phyloP scores from a whole-genome alignment of 2,797 vertebrate genomes.

The Geotria australis region DNA sequence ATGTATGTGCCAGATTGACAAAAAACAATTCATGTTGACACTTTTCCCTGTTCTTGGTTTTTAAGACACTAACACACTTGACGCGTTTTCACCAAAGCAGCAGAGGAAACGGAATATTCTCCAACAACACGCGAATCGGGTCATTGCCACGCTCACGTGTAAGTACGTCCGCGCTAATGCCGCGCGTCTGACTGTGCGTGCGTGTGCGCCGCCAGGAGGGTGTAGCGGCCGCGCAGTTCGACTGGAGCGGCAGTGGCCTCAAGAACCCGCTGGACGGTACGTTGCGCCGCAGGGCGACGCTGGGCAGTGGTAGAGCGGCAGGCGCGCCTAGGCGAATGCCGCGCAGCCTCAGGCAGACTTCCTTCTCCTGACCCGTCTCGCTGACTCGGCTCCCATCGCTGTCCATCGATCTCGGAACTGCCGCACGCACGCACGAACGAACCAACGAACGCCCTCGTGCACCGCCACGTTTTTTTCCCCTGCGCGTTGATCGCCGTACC shows the following conservation, averaged over 20 bases:
- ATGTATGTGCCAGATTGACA: too few relatives aligned
- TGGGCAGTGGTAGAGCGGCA: conserved; percentile 61
- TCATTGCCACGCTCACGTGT: too few relatives aligned
- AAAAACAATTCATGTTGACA: too few relatives aligned
- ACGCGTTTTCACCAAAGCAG: too few relatives aligned
- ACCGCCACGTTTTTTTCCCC: conserved; percentile 5
- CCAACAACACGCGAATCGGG: too few relatives aligned
- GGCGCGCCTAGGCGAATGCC: conserved; percentile 16
- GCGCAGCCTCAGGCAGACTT: conserved; percentile 20
- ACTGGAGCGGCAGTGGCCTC: conserved; percentile 70
- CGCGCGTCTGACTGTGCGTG: background rate
- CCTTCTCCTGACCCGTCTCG: conserved; percentile 20
- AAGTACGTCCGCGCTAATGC: background rate
- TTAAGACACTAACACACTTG: too few relatives aligned
- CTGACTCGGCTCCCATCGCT: too few relatives aligned
- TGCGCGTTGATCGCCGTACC: conserved; percentile 6
- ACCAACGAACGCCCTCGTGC: too few relatives aligned
- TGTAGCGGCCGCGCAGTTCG: conserved; percentile 40
- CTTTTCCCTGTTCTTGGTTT: too few relatives aligned
- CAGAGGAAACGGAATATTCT: too few relatives aligned
- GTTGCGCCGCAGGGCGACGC: conserved; percentile 60
- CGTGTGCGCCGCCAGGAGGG: conserved; percentile 24
- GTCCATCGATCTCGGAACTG: too few relatives aligned
- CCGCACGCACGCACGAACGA: too few relatives aligned
- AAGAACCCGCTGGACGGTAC: conserved; percentile 80